These are phyloP conservation scores for Campoletis sonorensis DNA, from an alignment of 1,140 invertebrate genomes.

Conservation along the genomic window DNA sequence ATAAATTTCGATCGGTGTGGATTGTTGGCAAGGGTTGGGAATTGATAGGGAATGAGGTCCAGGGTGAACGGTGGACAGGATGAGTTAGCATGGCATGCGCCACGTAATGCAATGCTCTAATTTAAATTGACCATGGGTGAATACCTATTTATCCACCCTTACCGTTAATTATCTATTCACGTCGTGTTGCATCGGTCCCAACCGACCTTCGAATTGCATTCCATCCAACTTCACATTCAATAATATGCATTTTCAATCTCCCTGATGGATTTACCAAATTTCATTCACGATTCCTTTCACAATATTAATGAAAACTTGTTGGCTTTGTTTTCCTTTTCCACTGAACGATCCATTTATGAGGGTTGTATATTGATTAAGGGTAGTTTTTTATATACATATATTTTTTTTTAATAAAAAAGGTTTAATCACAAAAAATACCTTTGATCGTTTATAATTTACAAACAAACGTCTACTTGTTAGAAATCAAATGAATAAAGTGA, in stretches of 20 bases:
- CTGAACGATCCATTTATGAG: too few relatives aligned
- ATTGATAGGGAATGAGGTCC: not conserved
- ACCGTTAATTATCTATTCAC: conserved; percentile 47
- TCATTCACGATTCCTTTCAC: too few relatives aligned
- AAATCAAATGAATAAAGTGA: too few relatives aligned
- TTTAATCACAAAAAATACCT: too few relatives aligned
- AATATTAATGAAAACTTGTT: too few relatives aligned
- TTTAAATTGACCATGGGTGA: conserved; percentile 44
- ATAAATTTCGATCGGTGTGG: conserved; percentile 2
- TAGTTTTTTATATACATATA: too few relatives aligned
- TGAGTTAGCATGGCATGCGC: conserved; percentile 18
- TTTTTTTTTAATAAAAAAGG: too few relatives aligned
- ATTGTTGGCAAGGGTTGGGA: conserved; percentile 9
- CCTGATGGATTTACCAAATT: too few relatives aligned
- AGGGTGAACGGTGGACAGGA: not conserved
- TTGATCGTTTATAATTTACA: too few relatives aligned
- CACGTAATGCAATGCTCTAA: conserved; percentile 46
- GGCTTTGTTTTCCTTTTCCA: too few relatives aligned
- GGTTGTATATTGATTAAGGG: too few relatives aligned
- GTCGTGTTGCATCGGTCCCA: conserved; percentile 27
- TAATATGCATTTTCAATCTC: not conserved
- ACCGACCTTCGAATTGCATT: conserved; percentile 10
- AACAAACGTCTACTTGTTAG: too few relatives aligned
- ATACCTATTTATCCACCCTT: conserved; percentile 49
- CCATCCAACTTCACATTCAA: conserved; percentile 7